Base-by-base conservation (phyloP, 1,140 invertebrate species). In the Drosophila eugracilis region DNA sequence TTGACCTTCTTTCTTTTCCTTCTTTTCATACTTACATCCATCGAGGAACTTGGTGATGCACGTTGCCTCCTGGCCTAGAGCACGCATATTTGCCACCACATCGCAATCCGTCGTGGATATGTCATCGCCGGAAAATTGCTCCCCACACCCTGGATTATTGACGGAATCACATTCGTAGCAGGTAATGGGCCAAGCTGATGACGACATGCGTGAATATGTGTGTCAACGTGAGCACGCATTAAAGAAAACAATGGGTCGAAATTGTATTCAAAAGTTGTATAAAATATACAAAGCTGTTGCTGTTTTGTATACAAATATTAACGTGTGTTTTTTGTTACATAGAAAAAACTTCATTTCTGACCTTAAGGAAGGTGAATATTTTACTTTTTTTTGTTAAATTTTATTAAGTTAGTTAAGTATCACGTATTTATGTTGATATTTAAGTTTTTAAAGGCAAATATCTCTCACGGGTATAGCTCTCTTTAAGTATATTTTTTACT, bases 111-210 rank as follows among this genome's bases (percentile, higher is more conserved):
- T 79, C 65, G 73, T 80, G 28, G 72, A 66, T 49, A 90, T 78
- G 39, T 81, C 89, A 55, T 90, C 78, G 28, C 75, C 54, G 3
- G 45, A 37, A 47, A 90, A 89, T 39, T 72, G 72, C 50, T 83
- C 77, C 54, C 85, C 85, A 45, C 89, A 90, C 49, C 74, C 75
- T 22, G 50, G 55, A 49, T 90, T 76, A 60, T 76, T 85, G 28
- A 83, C 41, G 32, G 89, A 89, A 70, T 90, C 89, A 57, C 89
- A 90, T 69, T 89, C 84, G 45, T 79, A 90, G 80, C 89, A 90
- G 39, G 49, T 85, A 69, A 90, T 90, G 49, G 83, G 76, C 44
- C 52, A 32, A 45, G 58, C 77, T 89, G 78, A 78, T 83, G 75
- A 79, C 80, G 63, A 77, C 66, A 86, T 69, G 50, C 45, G 45